Base-by-base conservation (phyloP, 1,140 invertebrate species). In the Bactericera cockerelli region DNA sequence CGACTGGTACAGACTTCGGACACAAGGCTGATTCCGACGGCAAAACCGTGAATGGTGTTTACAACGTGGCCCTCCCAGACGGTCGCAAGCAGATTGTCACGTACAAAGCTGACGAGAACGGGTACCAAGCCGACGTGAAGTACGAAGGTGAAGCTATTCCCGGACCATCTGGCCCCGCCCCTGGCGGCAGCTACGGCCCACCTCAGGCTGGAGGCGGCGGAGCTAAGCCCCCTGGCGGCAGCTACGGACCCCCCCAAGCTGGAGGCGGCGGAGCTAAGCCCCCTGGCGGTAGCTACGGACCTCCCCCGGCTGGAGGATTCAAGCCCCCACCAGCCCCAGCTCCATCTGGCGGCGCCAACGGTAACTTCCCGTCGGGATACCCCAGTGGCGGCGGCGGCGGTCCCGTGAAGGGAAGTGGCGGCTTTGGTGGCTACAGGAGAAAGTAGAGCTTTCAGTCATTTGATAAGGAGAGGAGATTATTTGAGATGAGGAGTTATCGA, bases 21-120 rank as follows among this genome's bases (percentile, higher is more conserved):
- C 69, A 82, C 36, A 75, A 78, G 42, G 84, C 86, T 66, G 77
- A 73, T 33, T 86, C 83, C 31, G 84, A 87, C 65, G 85, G 85
- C 0, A 81, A 83, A 64, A 81, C 75, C 21, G 80, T 82, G 1
- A 68, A 71, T 2, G 86, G 86, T 19, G 82, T 86, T 67, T 88
- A 88, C 71, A 74, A 80, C 60, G 84, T 87, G 25, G 76, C 81
- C 62, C 73, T 88, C 56, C 84, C 85, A 0, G 84, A 87, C 66
- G 84, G 84, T 6, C 75, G 86, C 36, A 80, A 79, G 16, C 77
- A 79, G 62, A 57, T 60, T 1, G 66, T 67, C 24, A 82, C 80
- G 1, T 87, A 87, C 69, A 83, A 79, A 24, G 84, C 84, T 0
- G 84, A 86, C 64, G 83, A 82, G 78, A 82, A 78, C 2, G 84